Evolutionary conservation across 2,113 vertebrate species (phyloP), one percentile per base, ranked within the genome.

Genomic region (Phoenicopterus ruber): DNA sequence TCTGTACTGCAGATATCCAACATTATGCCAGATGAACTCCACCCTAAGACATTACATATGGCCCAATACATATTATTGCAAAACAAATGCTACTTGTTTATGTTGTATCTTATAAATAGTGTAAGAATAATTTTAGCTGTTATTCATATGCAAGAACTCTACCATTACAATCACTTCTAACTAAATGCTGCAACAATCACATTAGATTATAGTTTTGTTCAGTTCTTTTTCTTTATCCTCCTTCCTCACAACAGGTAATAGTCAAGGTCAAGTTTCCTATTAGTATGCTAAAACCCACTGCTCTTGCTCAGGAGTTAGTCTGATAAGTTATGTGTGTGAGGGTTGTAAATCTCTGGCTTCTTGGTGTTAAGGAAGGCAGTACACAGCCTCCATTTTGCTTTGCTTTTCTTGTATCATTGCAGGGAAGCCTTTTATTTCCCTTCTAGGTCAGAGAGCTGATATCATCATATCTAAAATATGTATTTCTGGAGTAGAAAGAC

Each of bases 201-300:
- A n/a, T 74, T 47, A 38, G 19, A 24, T 67, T 62, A 52, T 11
- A 44, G 7, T 21, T 93, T 58, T 54, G 11, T 78, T 95, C 29
- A 52, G 5, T 55, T 80, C 14, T 71, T 84, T 93, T 78, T 46
- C 78, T 82, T 91, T 82, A 38, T 63, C 7, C 6, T 91, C 7
- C 31, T 89, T 59, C 63, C 16, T 71, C 79, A 72, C 63, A 90
- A 54, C 24, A 82, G 50, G 32, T 36, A 54, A 40, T 20, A 82
- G n/a, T 77, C 82, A 95, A 96, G 58, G 78, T 92, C 79, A 94
- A 54, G 38, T 86, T 94, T 90, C 85, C 31, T 83, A 81, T 94
- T 73, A 86, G 26, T 93, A 83, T 94, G 55, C 88, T 86, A 71
- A 83, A 95, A 24, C 28, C 38, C 58, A 65, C 50, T 73, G 50